Evolutionary conservation across 2,113 vertebrate genomes (phyloP), one percentile per base, ranked within the genome.

Genomic region (Paramisgurnus dabryanus): DNA sequence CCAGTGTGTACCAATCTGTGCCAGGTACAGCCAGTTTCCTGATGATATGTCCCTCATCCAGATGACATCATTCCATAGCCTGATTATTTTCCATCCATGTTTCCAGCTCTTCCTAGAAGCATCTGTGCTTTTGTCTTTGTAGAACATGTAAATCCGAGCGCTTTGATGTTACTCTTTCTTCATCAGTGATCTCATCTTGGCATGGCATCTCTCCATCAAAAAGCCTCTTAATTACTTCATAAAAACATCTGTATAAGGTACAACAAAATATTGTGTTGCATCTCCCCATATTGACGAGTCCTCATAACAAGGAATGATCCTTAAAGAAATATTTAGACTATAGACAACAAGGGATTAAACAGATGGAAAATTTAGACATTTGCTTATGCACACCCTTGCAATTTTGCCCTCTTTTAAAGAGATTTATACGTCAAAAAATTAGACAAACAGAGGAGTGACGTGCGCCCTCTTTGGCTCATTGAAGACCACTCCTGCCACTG

Each of bases 51-150:
- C 87, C 91, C 89, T 92, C 89, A 91, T 90, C 89, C 86, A 53
- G 79, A 83, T 91, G 89, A 91, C 90, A 91, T 92, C 88, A 91
- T 83, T 87, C 57, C 77, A 87, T 85, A 89, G 90, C 88, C 90
- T 91, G 89, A 92, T 92, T 92, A 89, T 87, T 91, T 92, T 92
- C 90, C 89, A 85, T 15, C 47, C 79, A 76, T 80, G 84, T 85
- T 87, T 92, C 89, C 90, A 91, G 87, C 84, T 85, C 85, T 89
- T 87, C 87, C 84, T 84, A 80, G 86, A 91, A 90, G 87, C 82
- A 84, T 85, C 78, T 67, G 10, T 57, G 18, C 45, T 47, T 53
- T 73, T 68, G 45, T 57, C 69, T 72, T 47, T 11, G 53, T 57
- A 40, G 8, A 71, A 71, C 69, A 70, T 70, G 49, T 13, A 40